Evolutionary conservation across 2,888 invertebrate species (phyloP).

Genomic region (Plebejus melissa): DNA sequence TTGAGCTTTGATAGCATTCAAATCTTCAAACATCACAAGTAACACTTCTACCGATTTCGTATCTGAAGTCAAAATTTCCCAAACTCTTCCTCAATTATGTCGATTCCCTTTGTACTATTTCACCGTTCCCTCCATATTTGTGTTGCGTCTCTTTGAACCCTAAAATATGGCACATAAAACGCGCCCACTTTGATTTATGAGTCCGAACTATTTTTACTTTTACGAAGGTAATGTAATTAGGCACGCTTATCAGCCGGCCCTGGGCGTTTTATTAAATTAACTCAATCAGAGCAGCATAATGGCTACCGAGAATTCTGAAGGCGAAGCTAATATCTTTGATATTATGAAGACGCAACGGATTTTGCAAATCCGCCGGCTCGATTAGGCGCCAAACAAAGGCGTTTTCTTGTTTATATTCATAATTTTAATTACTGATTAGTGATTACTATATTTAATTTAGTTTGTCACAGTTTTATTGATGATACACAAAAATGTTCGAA

Average conservation of each 20-base stretch:
- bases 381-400: slow-evolving; percentile 2
- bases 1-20: not conserved
- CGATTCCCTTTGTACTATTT: not conserved
- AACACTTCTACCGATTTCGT: not conserved
- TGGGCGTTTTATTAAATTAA: slow-evolving; percentile 40
- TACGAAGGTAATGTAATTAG: slow-evolving; percentile 29
- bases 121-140: not conserved
- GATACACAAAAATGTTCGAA: not conserved
- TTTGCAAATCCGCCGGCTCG: slow-evolving; percentile 34
- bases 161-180: slow-evolving; percentile 12
- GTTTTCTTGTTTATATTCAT: slow-evolving; percentile 5
- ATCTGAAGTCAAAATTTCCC: not conserved
- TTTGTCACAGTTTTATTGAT: not conserved
- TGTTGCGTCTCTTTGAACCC: slow-evolving; percentile 1
- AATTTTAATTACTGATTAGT: not conserved
- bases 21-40: not conserved
- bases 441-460: not conserved
- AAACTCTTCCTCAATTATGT: not conserved
- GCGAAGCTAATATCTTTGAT: slow-evolving; percentile 36
- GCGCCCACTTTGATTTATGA: slow-evolving; percentile 26
- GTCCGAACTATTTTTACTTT: slow-evolving; percentile 27
- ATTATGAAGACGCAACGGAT: slow-evolving; percentile 29
- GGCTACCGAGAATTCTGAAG: slow-evolving; percentile 32
- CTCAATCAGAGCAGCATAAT: slow-evolving; percentile 37
- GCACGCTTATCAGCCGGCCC: slow-evolving; percentile 35